A percentile compares a stretch with the other conserved stretches of the same genome.
Conservation (phyloP, 2,888 invertebrate genomes). For the Heteromyza rotundicornis region DNA sequence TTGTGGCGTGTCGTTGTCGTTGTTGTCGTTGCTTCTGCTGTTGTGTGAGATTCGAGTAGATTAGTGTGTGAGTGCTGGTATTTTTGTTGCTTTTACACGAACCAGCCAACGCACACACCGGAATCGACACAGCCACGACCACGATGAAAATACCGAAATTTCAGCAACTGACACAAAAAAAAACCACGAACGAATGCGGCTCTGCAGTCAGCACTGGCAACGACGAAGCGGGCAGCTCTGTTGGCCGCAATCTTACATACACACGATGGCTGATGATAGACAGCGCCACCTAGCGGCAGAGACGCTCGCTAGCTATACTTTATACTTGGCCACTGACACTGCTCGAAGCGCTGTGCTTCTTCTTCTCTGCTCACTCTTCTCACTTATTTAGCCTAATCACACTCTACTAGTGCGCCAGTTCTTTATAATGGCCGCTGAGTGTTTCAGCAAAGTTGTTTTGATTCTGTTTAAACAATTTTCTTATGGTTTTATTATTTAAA, state of each 20-base stretch:
- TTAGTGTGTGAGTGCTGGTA: not conserved
- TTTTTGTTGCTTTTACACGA: not conserved
- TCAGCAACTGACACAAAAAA: not conserved
- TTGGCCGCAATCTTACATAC: not conserved
- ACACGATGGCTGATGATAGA: not conserved
- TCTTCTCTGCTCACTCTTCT: not conserved
- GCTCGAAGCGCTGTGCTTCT: not conserved
- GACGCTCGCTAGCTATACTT: constrained; percentile 7
- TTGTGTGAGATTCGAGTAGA: not conserved
- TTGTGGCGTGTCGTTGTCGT: not conserved
- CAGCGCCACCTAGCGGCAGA: constrained; percentile 13
- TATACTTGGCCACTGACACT: constrained; percentile 14
- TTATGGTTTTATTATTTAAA: not conserved
- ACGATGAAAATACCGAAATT: not conserved
- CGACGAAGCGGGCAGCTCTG: not conserved
- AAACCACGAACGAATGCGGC: not conserved
- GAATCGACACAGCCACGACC: too few relatives aligned
- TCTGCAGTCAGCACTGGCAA: not conserved
- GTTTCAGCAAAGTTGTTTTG: not conserved
- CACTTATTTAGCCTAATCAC: too few relatives aligned
- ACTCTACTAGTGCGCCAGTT: too few relatives aligned
- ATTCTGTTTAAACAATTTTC: not conserved
- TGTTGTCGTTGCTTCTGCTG: not conserved
- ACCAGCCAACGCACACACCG: constrained; percentile 10
- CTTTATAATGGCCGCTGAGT: not conserved